Conservation (phyloP, 2,888 invertebrate genomes). For the Troides oblongomaculatus region DNA sequence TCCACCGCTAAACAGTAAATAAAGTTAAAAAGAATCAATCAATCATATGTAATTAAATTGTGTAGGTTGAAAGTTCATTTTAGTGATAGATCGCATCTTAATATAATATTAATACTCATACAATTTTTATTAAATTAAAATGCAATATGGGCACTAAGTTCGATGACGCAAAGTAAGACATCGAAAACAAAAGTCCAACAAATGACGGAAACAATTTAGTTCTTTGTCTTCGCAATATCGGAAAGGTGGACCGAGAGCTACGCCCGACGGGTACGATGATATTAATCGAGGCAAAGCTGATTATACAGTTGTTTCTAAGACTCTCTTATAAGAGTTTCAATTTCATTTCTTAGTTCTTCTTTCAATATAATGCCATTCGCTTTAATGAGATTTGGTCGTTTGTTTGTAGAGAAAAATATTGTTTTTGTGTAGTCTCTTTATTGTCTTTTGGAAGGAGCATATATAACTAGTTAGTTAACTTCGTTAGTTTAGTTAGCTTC, state of each 20-base stretch:
- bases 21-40: conserved; percentile 25
- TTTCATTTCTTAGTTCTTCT: conserved; percentile 44
- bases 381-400: conserved; percentile 29
- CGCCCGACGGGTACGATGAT: conserved; percentile 62
- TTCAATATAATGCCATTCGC: conserved; percentile 38
- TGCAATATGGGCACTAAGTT: background rate
- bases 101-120: background rate
- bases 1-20: conserved; percentile 10
- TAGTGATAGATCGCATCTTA: background rate
- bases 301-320: conserved; percentile 65
- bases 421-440: conserved; percentile 7
- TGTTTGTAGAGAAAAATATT: conserved; percentile 19
- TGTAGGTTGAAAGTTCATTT: conserved; percentile 2
- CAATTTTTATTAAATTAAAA: background rate
- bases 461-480: background rate
- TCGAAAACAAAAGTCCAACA: conserved; percentile 66
- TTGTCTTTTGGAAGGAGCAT: conserved; percentile 2
- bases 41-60: conserved; percentile 26
- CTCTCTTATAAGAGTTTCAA: conserved; percentile 54
- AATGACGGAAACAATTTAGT: conserved; percentile 74
- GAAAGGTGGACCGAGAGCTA: conserved; percentile 44
- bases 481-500: too few species aligned
- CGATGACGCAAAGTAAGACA: conserved; percentile 31
- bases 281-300: conserved; percentile 77
- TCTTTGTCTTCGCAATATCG: conserved; percentile 73